phyloP scores from a whole-genome alignment of 2,797 vertebrate genomes.

The Phrynocephalus forsythii region DNA sequence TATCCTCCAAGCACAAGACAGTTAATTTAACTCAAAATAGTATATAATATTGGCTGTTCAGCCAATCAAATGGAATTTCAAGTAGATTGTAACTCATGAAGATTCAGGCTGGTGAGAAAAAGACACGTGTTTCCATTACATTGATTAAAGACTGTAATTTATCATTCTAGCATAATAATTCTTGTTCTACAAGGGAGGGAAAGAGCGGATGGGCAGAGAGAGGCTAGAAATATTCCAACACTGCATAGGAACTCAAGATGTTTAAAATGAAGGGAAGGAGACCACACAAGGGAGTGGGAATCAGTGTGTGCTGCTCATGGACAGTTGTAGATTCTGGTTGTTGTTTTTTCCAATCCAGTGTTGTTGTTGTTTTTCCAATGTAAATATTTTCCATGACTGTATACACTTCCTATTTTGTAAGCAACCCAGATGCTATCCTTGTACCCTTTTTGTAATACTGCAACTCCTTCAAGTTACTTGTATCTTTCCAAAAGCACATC shows the following conservation, averaged over 20 bases:
- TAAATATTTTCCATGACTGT: no score
- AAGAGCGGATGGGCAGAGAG: background rate
- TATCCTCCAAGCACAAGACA: constrained; percentile 26
- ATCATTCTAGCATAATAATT: constrained; percentile 18
- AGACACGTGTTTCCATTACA: constrained; percentile 25
- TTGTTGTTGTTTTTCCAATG: no score
- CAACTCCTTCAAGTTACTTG: no score
- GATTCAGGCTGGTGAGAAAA: constrained; percentile 16
- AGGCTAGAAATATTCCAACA: background rate
- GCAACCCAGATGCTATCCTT: no score
- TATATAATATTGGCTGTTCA: background rate
- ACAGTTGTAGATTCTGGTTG: no score
- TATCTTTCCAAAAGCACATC: no score
- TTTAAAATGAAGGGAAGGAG: background rate
- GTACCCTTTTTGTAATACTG: background rate
- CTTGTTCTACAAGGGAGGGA: background rate
- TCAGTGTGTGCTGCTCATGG: background rate
- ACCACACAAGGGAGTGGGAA: background rate
- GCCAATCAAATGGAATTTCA: constrained; percentile 33
- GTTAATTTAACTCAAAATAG: constrained; percentile 20
- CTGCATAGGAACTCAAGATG: background rate
- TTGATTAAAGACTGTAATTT: constrained; percentile 4
- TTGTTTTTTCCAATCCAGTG: no score
- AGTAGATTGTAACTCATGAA: constrained; percentile 23
- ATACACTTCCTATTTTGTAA: no score